Evolutionary conservation across 2,888 invertebrate genomes (phyloP), one percentile per base, ranked within the genome.

Genomic region (Subacronicta megacephala): DNA sequence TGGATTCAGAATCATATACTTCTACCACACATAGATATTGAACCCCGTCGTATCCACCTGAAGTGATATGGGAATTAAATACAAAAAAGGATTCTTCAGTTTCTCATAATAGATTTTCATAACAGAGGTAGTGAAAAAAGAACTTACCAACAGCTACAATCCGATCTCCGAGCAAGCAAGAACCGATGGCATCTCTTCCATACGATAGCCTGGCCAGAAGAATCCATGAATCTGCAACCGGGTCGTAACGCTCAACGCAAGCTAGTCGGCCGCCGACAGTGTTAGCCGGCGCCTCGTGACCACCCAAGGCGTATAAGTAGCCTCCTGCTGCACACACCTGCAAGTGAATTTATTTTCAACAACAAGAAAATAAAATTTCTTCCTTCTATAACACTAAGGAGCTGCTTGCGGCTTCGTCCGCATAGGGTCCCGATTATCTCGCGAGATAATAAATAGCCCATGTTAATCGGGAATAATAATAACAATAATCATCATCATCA

Each of bases 21-120:
- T 99, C 99, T 1, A 98, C 98, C 60, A 97, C 96, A 80, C 96
- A 97, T 41, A 98, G 94, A 87, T 98, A 98, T 75, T 97, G 96
- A 80, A 97, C 97, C 20, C 99, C 99, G 92, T 99, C 98, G 87
- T 98, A 98, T 0, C 99, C 99, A 17, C 99, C 99, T 94, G 75
- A 1, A 51, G 15, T 13, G 5, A 36, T 33, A 2, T 15, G 0
- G 15, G 15, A 6, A 26, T 15, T 26, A 10, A 12, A 7, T 26
- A 10, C 2, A 10, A 10, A 26, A 9, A 10, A 10, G 1, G 9
- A 9, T 9, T 9, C 1, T 9, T 2, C 1, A 26, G 1, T 9
- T 1, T 6, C 3, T 20, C 3, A 7, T 0, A 3, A 13, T 13
- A 33, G 33, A 3, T 33, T 13, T 2, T 13, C 4, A 33, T 5